Evolutionary conservation across 2,797 vertebrate species (phyloP).

Genomic region (Xenops minutus): DNA sequence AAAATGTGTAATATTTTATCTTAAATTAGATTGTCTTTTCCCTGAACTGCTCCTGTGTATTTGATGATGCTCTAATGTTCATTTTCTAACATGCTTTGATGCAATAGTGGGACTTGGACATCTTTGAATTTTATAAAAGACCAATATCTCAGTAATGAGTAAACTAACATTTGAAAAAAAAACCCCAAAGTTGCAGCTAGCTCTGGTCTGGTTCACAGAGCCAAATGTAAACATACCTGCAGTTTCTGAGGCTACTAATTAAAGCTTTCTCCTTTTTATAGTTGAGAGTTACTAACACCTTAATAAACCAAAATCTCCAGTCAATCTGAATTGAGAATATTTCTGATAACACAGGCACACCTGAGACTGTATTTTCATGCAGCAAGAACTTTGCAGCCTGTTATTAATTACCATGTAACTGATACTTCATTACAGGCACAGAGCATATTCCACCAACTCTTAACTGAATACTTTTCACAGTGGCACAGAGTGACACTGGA

Average conservation of each 20-base stretch:
- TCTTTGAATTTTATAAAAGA: not conserved
- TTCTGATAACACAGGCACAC: not conserved
- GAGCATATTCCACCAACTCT: not conserved
- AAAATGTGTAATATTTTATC: not conserved
- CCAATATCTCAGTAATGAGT: not conserved
- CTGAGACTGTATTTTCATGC: not conserved
- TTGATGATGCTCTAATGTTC: not conserved
- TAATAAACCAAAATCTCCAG: not conserved
- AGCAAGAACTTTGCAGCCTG: not conserved
- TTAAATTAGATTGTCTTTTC: not conserved
- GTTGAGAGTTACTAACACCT: not conserved
- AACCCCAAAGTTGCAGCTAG: not conserved
- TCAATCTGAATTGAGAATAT: not conserved
- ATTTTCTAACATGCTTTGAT: not conserved
- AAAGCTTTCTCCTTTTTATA: not conserved
- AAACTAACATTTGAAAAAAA: not conserved
- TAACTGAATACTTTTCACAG: not conserved
- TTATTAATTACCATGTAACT: not conserved
- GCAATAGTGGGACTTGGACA: not conserved
- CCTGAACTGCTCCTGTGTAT: not conserved
- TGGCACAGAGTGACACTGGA: not conserved
- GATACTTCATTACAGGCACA: not conserved
- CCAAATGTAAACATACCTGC: not conserved
- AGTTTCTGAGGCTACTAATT: not conserved
- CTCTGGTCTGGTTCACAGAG: not conserved